phyloP scores from a whole-genome alignment of 2,797 vertebrate species.

The Clangula hyemalis region DNA sequence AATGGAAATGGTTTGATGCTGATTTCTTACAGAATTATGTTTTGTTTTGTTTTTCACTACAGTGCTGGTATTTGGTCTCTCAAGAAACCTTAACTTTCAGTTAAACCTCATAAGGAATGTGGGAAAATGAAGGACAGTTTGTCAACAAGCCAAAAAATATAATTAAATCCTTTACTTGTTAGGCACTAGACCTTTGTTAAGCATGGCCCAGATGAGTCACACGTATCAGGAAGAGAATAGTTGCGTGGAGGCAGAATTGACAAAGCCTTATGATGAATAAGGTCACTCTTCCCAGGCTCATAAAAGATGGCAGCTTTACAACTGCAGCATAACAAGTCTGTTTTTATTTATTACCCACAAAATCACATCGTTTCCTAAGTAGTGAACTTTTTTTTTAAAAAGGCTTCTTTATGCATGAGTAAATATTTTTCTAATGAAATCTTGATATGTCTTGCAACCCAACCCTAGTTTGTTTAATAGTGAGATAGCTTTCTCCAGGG shows the following conservation, averaged over 20 bases:
- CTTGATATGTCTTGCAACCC: slow-evolving; percentile 31
- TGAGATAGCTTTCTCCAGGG: slow-evolving; percentile 21
- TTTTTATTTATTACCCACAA: slow-evolving; percentile 31
- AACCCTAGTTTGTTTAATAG: slow-evolving; percentile 37
- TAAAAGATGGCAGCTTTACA: slow-evolving; percentile 49
- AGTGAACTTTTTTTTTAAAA: slow-evolving; percentile 12
- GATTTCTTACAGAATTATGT: neutral
- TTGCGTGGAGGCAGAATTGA: neutral
- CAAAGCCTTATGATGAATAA: neutral
- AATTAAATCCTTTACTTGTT: neutral
- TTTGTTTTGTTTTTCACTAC: neutral
- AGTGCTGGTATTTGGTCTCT: neutral
- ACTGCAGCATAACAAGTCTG: neutral
- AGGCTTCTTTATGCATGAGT: neutral
- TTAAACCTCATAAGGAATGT: neutral
- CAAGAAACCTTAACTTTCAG: neutral
- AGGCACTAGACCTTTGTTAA: neutral
- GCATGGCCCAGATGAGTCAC: neutral
- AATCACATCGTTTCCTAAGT: neutral
- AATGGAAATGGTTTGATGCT: neutral
- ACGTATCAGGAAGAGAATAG: neutral
- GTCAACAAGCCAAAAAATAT: slow-evolving; percentile 10
- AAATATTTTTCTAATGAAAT: slow-evolving; percentile 46
- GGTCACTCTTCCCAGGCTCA: slow-evolving; percentile 36
- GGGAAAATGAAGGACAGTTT: neutral